These are phyloP conservation scores for Barypeithes pellucidus DNA, from an alignment of 2,888 invertebrate genomes.

Conservation along the genomic window DNA sequence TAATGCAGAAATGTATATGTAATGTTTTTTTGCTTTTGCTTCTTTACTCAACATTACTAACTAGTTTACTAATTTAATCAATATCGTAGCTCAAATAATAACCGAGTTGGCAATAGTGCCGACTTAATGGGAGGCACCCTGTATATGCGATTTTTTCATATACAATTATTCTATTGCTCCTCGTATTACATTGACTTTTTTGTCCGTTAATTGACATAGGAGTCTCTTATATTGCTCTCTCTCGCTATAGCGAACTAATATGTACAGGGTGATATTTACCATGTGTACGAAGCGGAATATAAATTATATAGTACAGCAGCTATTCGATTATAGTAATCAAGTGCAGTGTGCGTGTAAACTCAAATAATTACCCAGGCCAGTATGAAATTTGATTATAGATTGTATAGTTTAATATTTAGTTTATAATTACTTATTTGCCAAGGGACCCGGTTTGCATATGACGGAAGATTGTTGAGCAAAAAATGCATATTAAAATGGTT, in stretches of 20 bases:
- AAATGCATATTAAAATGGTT: conserved; percentile 28
- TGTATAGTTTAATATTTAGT: conserved; percentile 47
- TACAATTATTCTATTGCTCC: too few relatives aligned
- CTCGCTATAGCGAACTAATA: conserved; percentile 21
- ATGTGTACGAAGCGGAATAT: conserved; percentile 40
- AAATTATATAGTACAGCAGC: conserved; percentile 31
- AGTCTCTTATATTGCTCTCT: neutral
- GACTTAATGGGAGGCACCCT: too few relatives aligned
- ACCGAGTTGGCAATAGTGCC: too few relatives aligned
- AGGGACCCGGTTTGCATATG: conserved; percentile 38
- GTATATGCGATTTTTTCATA: too few relatives aligned
- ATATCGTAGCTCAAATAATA: too few relatives aligned
- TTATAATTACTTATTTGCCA: conserved; percentile 48
- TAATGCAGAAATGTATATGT: too few relatives aligned
- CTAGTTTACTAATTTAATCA: too few relatives aligned
- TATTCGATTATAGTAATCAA: conserved; percentile 44
- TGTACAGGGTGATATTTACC: conserved; percentile 42
- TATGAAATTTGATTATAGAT: conserved; percentile 48
- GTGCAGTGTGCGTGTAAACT: conserved; percentile 49
- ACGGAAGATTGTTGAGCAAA: conserved; percentile 33
- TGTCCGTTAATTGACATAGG: neutral
- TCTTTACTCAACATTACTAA: too few relatives aligned
- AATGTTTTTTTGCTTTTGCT: too few relatives aligned
- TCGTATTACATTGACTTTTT: too few relatives aligned
- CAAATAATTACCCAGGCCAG: conserved; percentile 48